Base-by-base conservation (phyloP, 2,113 vertebrate species). In the Scytalopus superciliaris region DNA sequence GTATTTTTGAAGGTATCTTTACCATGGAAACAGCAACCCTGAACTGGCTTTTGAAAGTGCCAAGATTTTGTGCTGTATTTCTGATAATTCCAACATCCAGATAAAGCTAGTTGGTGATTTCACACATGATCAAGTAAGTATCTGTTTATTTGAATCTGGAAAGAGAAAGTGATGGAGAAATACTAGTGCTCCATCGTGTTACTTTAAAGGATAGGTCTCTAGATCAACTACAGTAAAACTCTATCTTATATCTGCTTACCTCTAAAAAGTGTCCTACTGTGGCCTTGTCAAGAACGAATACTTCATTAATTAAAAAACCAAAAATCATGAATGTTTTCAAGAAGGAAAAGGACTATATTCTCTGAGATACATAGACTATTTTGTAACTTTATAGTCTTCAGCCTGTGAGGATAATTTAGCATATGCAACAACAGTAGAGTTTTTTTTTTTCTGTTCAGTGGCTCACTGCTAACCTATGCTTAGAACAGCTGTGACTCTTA, bases 11-110 rank as follows among this genome's bases (percentile, higher is more conserved):
- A 99, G 99, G 95, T 99, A 99, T 96, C 98, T 99, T 44, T 99
- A 98, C 95, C 99, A 99, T 94, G 98, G 98, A 90, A 98, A 97
- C 96, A 98, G 98, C 47, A 99, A 99, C 94, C 99, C 99, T 53
- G 99, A 99, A 76, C 97, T 99, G 74, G 99, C 99, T 44, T 99
- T 99, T 96, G 99, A 99, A 97, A 99, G 99, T 95, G 98, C 99
- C 63, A 99, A 99, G 97, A 99, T 99, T 97, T 97, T 99, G 67
- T 99, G 99, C 75, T 99, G 98, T 89, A 99, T 99, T 50, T 98
- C 99, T 83, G 99, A 97, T 89, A 99, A 99, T 95, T 98, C 99
- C 56, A 99, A 99, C 93, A 99, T 99, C 94, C 99, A 99, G 96
- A 96, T 96, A 37, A 98, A 99, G 93, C 96, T 99, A 81, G 99